phyloP scores from a whole-genome alignment of 2,888 invertebrate genomes.

The Ectropis crepuscularia region DNA sequence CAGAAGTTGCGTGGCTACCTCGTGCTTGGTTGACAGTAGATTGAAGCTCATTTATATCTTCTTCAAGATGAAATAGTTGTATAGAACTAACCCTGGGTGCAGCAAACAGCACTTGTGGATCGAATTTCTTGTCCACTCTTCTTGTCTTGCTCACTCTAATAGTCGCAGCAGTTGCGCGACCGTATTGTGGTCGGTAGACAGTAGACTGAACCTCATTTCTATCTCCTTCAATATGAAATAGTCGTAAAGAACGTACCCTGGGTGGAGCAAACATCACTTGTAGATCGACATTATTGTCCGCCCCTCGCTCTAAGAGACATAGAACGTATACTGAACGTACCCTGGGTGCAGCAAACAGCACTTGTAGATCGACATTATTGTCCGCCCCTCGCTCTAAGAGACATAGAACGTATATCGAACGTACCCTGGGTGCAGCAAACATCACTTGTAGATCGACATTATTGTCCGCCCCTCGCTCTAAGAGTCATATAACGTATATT shows the following conservation, averaged over 20 bases:
- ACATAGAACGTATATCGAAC: too few species aligned
- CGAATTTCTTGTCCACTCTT: conserved; percentile 88
- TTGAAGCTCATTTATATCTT: conserved; percentile 94
- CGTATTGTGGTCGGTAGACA: conserved; percentile 95
- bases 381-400: conserved; percentile 91
- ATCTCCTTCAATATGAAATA: conserved; percentile 90
- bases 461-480: conserved; percentile 90
- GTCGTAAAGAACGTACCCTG: conserved; percentile 43
- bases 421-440: conserved; percentile 87
- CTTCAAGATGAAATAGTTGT: conserved; percentile 90
- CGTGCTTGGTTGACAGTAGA: conserved; percentile 93
- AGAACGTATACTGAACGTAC: too few species aligned
- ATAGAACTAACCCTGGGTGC: conserved; percentile 85
- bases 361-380: conserved; percentile 88
- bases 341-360: conserved; percentile 87
- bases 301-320: conserved; percentile 91
- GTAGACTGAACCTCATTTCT: conserved; percentile 91
- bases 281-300: conserved; percentile 88
- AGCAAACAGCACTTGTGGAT: conserved; percentile 88
- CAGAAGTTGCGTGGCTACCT: conserved; percentile 93
- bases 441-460: conserved; percentile 89
- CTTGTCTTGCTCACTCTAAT: conserved; percentile 90
- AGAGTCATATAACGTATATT: too few species aligned
- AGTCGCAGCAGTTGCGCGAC: conserved; percentile 92
- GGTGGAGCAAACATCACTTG: conserved; percentile 88